These are phyloP conservation scores for Anguilla japonica DNA, from an alignment of 2,113 vertebrate genomes.

Conservation along the genomic window DNA sequence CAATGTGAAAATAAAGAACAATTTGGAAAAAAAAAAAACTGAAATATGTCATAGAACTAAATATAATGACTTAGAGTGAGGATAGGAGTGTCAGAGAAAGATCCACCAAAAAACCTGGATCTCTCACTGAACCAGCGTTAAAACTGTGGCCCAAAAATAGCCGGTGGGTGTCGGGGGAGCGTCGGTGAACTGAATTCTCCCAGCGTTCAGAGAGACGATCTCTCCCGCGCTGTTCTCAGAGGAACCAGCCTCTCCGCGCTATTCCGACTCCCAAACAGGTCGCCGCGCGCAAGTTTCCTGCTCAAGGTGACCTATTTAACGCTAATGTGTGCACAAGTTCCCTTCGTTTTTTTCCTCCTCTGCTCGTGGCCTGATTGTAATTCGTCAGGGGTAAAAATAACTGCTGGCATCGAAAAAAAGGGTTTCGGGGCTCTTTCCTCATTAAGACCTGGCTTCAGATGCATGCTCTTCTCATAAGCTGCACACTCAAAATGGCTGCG, in stretches of 20 bases:
- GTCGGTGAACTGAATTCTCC: background rate
- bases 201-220: background rate
- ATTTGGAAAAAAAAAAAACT: background rate
- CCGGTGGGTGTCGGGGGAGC: background rate
- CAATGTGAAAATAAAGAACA: background rate
- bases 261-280: constrained; percentile 48
- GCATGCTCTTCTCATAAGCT: background rate
- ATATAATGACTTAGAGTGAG: background rate
- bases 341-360: constrained; percentile 36
- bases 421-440: constrained; percentile 41
- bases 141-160: constrained; percentile 25
- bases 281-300: constrained; percentile 49
- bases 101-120: background rate
- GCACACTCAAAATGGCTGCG: background rate
- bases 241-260: constrained; percentile 20
- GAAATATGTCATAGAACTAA: background rate
- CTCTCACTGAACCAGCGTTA: background rate
- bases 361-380: constrained; percentile 61
- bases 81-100: background rate
- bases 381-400: constrained; percentile 63
- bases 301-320: constrained; percentile 74
- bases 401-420: constrained; percentile 49
- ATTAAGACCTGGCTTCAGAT: background rate
- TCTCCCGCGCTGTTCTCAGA: constrained; percentile 2
- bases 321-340: constrained; percentile 48